These are phyloP conservation scores for Regulus satrapa DNA, from an alignment of 2,113 vertebrate species.

Conservation along the genomic window DNA sequence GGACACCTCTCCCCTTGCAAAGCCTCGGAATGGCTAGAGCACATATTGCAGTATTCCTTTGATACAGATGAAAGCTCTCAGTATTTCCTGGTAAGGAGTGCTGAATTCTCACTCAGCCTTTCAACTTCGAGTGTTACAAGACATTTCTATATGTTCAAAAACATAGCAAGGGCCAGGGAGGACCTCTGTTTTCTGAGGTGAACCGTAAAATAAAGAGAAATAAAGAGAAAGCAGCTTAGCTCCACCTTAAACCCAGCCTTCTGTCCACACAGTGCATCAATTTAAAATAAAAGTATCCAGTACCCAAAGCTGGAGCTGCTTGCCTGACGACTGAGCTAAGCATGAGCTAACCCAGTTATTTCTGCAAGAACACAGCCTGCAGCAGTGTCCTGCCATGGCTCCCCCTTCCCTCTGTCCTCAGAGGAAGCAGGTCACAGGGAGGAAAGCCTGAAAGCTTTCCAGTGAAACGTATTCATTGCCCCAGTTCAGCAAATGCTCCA, in stretches of 20 bases:
- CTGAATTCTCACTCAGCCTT: neutral
- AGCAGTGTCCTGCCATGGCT: neutral
- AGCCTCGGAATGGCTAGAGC: neutral
- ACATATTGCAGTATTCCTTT: neutral
- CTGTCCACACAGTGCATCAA: neutral
- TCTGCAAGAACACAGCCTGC: neutral
- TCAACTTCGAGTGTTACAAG: neutral
- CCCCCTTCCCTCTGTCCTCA: neutral
- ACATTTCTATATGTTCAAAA: neutral
- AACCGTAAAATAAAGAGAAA: neutral
- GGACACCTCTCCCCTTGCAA: neutral
- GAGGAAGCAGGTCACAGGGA: neutral
- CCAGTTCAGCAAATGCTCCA: neutral
- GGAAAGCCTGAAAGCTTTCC: neutral
- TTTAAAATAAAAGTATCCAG: neutral
- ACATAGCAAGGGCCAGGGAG: neutral
- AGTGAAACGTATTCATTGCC: neutral
- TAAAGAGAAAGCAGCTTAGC: neutral
- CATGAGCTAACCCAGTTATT: neutral
- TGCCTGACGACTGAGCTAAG: neutral
- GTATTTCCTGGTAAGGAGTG: neutral
- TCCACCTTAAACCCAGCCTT: neutral
- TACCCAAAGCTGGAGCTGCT: neutral
- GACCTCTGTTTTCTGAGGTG: neutral
- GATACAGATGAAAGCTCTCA: neutral